Percentiles rank a stretch among this genome's conserved stretches.
phyloP scores from a whole-genome alignment of 2,113 vertebrate genomes.

The Callipepla squamata region DNA sequence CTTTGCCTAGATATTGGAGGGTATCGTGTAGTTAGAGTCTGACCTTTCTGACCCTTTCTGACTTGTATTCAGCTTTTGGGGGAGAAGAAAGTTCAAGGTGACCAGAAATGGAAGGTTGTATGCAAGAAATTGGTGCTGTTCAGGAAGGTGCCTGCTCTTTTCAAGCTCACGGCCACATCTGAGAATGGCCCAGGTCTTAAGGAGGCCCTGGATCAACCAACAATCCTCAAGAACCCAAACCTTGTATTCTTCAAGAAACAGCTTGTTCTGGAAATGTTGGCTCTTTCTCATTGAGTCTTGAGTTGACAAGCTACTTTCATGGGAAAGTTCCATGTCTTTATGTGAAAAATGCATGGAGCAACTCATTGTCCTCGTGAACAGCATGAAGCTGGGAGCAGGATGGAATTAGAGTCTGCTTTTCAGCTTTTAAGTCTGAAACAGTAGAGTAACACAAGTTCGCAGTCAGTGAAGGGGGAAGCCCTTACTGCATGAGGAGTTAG shows the following conservation, averaged over 20 bases:
- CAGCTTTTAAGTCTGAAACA: background rate
- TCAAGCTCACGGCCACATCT: background rate
- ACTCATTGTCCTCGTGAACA: background rate
- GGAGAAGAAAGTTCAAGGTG: background rate
- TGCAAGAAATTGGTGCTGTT: rapidly evolving
- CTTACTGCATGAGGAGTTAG: rapidly evolving
- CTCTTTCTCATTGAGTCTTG: rapidly evolving
- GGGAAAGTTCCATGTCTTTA: background rate
- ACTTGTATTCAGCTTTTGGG: background rate
- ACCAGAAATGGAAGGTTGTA: background rate
- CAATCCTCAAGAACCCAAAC: background rate
- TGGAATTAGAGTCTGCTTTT: background rate
- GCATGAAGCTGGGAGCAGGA: background rate
- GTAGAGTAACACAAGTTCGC: background rate
- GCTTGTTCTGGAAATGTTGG: background rate
- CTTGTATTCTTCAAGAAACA: rapidly evolving
- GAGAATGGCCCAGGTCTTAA: background rate
- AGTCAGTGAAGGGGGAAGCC: background rate
- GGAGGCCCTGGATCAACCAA: background rate
- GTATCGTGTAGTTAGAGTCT: background rate
- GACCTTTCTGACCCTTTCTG: background rate
- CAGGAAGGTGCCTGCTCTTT: background rate
- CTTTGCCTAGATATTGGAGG: background rate
- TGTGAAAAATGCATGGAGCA: background rate
- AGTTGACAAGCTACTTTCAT: rapidly evolving